Percentiles rank a stretch among this genome's conserved stretches.
Conservation (phyloP, 2,113 vertebrate genomes). For the Eptesicus fuscus region DNA sequence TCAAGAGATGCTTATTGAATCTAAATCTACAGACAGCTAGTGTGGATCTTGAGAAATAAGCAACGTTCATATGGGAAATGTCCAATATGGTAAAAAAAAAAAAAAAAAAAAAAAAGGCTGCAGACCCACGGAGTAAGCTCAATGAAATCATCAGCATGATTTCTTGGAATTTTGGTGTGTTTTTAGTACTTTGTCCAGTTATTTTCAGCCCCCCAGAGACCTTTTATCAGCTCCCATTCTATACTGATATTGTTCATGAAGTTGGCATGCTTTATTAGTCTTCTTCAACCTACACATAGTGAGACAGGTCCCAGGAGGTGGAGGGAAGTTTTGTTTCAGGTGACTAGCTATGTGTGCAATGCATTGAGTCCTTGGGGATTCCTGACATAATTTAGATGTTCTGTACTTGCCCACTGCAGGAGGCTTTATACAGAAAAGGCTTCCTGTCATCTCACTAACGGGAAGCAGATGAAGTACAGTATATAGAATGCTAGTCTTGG, state of each 20-base stretch:
- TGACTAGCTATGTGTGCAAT: neutral
- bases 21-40: neutral
- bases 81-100: neutral
- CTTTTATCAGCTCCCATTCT: neutral
- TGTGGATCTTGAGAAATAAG: neutral
- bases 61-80: neutral
- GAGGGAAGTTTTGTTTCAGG: conserved; percentile 20
- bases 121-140: neutral
- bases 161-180: neutral
- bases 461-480: neutral
- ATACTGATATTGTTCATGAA: neutral
- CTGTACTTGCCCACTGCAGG: neutral
- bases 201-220: neutral
- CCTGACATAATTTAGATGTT: conserved; percentile 1
- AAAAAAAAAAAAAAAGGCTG: neutral
- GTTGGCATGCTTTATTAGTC: neutral
- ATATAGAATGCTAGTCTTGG: neutral
- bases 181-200: neutral
- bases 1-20: neutral
- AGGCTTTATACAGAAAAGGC: neutral
- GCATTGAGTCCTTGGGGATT: neutral
- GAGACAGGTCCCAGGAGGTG: neutral
- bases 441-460: neutral
- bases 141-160: neutral
- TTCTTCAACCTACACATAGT: neutral